A percentile compares a stretch with the other conserved stretches of the same genome.
These are phyloP conservation scores for Pseudomugil tenellus DNA, from an alignment of 2,797 vertebrate genomes.

Conservation along the genomic window DNA sequence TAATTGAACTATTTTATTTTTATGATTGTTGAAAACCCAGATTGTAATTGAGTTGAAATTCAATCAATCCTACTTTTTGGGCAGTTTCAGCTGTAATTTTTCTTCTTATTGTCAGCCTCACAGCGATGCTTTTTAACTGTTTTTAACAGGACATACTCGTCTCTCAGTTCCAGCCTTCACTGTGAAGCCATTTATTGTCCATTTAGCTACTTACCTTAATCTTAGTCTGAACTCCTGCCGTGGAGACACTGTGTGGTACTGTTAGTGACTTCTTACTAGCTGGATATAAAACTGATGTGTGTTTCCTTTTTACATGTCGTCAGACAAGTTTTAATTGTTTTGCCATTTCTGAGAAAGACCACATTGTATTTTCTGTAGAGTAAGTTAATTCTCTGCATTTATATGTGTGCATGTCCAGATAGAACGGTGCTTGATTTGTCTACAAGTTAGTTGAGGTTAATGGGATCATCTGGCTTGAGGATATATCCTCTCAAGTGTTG, in stretches of 20 bases:
- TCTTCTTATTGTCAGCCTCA: neutral
- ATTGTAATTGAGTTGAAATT: too few species aligned
- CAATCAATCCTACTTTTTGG: neutral
- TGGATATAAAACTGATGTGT: neutral
- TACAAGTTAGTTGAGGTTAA: conserved; percentile 71
- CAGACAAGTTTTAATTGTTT: conserved; percentile 5
- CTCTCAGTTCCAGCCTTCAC: neutral
- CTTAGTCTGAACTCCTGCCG: neutral
- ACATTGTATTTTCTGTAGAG: conserved; percentile 40
- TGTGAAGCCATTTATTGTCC: neutral
- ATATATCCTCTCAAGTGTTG: conserved; percentile 55
- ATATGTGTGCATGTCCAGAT: conserved; percentile 19
- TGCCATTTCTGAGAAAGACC: conserved; percentile 19
- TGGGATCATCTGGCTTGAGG: conserved; percentile 65
- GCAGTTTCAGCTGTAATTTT: neutral
- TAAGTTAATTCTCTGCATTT: conserved; percentile 6
- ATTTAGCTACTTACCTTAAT: neutral
- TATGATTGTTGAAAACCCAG: too few species aligned
- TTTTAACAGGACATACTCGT: neutral
- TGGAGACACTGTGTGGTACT: neutral
- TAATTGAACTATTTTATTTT: too few species aligned
- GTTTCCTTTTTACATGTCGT: neutral
- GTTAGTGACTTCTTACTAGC: neutral
- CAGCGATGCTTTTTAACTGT: neutral
- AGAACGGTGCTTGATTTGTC: conserved; percentile 50